Evolutionary conservation across 2,113 vertebrate genomes (phyloP).

Genomic region (Alligator sinensis): DNA sequence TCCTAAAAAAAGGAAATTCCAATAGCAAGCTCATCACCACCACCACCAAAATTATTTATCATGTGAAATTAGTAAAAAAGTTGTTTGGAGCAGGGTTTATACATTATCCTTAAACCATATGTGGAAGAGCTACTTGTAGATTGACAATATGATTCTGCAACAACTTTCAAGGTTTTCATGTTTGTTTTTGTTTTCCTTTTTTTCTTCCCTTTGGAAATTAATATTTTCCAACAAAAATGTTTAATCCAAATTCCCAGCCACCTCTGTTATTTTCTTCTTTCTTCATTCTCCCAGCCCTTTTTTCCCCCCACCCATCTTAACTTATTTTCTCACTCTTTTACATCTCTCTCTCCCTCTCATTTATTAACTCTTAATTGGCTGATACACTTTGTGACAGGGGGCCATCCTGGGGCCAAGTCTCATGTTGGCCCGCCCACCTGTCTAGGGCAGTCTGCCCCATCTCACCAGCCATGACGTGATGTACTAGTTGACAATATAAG

Average conservation of each 20-base stretch:
- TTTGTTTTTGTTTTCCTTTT: no score
- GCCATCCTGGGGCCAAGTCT: no score
- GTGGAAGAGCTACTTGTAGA: background rate
- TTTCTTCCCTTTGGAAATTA: accelerated
- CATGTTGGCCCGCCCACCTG: no score
- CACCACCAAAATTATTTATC: background rate
- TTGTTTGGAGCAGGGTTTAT: background rate
- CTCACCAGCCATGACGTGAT: no score
- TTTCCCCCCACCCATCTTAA: background rate
- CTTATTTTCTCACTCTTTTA: no score
- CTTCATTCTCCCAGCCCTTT: background rate
- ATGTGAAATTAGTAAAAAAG: background rate
- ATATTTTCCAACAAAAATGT: background rate
- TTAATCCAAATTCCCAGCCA: background rate
- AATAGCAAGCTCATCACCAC: background rate
- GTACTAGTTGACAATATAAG: no score
- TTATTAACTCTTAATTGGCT: no score
- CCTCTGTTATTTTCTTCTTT: background rate
- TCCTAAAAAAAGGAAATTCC: background rate
- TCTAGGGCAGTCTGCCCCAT: no score
- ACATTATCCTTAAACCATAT: background rate
- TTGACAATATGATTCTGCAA: no score
- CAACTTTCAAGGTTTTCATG: no score
- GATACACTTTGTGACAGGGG: no score
- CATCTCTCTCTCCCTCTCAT: no score